Evolutionary conservation across 1,140 invertebrate species (phyloP).

Genomic region (Bacillus rossius): DNA sequence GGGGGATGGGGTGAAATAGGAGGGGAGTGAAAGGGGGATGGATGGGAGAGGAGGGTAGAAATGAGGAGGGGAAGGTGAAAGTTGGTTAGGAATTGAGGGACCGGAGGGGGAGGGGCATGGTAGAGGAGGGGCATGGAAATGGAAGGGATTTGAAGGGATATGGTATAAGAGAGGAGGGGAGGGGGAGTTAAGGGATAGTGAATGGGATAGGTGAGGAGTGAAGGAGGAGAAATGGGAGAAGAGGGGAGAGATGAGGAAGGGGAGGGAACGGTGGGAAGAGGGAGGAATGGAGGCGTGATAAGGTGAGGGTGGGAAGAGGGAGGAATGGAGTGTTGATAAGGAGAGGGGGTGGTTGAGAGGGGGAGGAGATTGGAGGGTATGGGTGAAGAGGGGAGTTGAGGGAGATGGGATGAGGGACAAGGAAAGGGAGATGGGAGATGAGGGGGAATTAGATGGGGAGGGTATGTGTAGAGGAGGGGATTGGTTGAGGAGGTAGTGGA

Average conservation of each 20-base stretch:
- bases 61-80: neutral
- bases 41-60: neutral
- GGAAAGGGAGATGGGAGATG: too few species aligned
- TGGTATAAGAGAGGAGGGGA: neutral
- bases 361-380: too few species aligned
- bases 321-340: constrained; percentile 19
- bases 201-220: neutral
- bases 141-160: neutral
- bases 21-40: neutral
- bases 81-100: neutral
- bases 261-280: neutral
- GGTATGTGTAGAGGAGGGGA: too few species aligned
- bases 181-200: neutral
- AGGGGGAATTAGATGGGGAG: too few species aligned
- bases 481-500: too few species aligned
- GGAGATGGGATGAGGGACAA: too few species aligned
- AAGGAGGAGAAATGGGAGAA: neutral
- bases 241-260: neutral
- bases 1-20: neutral
- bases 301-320: neutral
- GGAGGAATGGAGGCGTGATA: neutral
- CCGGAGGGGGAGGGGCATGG: neutral
- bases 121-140: neutral
- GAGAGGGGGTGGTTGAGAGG: constrained; percentile 1
- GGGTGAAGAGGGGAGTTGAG: too few species aligned